Percentiles rank a stretch among this genome's conserved stretches.
Conservation (phyloP, 2,888 invertebrate species). For the Parnassius orleans region DNA sequence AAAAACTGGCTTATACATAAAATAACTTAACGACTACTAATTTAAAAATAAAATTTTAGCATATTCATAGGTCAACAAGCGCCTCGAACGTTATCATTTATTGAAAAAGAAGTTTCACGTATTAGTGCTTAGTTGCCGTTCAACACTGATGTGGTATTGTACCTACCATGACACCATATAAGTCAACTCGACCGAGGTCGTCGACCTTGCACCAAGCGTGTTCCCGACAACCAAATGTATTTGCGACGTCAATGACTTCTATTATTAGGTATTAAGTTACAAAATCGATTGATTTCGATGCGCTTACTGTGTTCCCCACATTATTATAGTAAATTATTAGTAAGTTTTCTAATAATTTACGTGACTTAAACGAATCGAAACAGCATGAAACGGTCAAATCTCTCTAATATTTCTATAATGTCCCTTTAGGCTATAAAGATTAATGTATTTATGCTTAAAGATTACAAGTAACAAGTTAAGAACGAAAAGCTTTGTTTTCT, state of each 20-base stretch:
- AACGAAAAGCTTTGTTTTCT: too few species aligned
- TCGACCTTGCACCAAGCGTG: constrained; percentile 39
- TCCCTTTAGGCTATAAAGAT: too few species aligned
- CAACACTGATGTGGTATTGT: constrained; percentile 17
- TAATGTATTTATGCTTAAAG: too few species aligned
- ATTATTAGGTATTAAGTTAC: constrained; percentile 22
- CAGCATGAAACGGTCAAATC: background rate
- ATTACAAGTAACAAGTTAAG: too few species aligned
- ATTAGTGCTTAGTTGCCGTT: constrained; percentile 25
- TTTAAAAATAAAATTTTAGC: too few species aligned
- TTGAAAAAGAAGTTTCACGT: constrained; percentile 22
- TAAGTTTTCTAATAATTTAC: constrained; percentile 34
- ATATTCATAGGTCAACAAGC: background rate
- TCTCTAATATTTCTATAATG: background rate
- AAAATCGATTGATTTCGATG: constrained; percentile 19
- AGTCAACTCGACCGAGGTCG: constrained; percentile 40
- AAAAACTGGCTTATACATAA: too few species aligned
- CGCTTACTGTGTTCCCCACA: constrained; percentile 24
- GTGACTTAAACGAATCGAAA: constrained; percentile 15
- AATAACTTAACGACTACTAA: too few species aligned
- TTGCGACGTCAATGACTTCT: constrained; percentile 25
- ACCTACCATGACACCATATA: constrained; percentile 28
- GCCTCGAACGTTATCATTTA: constrained; percentile 16
- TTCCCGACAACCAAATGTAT: constrained; percentile 30
- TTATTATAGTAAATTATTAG: constrained; percentile 32